phyloP scores from a whole-genome alignment of 2,113 vertebrate species.

The Etheostoma spectabile region DNA sequence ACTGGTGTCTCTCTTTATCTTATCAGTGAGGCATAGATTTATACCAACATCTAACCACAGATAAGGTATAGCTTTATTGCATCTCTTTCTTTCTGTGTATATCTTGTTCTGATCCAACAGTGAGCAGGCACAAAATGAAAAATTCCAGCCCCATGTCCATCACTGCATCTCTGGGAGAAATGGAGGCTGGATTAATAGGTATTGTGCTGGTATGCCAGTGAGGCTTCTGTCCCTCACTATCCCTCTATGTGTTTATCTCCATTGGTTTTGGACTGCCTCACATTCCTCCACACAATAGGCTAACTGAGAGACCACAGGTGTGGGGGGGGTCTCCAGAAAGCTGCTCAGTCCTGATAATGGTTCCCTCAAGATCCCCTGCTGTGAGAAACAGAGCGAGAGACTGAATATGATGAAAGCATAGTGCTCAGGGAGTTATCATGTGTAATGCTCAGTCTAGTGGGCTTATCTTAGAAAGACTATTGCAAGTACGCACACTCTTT shows the following conservation, averaged over 20 bases:
- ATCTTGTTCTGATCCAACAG: conserved; percentile 17
- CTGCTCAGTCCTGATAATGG: conserved; percentile 79
- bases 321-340: conserved; percentile 61
- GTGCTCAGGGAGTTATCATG: conserved; percentile 67
- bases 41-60: conserved; percentile 23
- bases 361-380: conserved; percentile 70
- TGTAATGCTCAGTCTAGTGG: conserved; percentile 57
- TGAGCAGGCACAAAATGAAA: conserved; percentile 15
- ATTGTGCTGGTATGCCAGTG: conserved; percentile 43
- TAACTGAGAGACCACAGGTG: conserved; percentile 72
- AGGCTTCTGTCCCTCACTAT: conserved; percentile 58
- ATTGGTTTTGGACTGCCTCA: conserved; percentile 60
- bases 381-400: conserved; percentile 67
- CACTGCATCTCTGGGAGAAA: conserved; percentile 36
- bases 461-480: conserved; percentile 63
- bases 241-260: conserved; percentile 67
- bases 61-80: conserved; percentile 18
- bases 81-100: conserved; percentile 13
- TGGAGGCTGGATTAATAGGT: conserved; percentile 63
- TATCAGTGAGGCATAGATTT: conserved; percentile 38
- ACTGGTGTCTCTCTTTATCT: conserved; percentile 31
- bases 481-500: conserved; percentile 44
- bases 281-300: conserved; percentile 78
- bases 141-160: background rate
- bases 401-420: conserved; percentile 41